Conservation (phyloP, 1,140 invertebrate species). For the Metopolophium dirhodum region DNA sequence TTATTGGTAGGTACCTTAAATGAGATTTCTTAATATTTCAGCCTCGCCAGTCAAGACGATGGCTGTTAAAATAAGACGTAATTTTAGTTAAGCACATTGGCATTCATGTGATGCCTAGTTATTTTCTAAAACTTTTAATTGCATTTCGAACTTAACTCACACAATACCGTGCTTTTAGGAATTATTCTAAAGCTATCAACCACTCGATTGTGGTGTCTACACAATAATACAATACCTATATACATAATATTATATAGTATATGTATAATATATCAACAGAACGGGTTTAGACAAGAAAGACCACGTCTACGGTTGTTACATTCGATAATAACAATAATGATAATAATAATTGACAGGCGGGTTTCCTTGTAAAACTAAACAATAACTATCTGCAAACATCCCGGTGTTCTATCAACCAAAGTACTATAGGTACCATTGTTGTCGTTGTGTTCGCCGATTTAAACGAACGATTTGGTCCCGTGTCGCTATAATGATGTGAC, state of each 20-base stretch:
- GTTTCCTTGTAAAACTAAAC: background rate
- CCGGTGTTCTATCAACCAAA: background rate
- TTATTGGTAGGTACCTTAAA: background rate
- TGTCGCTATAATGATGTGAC: background rate
- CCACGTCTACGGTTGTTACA: background rate
- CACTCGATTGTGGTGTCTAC: background rate
- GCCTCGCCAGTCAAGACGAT: background rate
- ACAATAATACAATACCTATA: background rate
- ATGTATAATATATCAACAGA: background rate
- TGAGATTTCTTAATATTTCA: background rate
- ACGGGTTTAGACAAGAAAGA: background rate
- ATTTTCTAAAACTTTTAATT: conserved; percentile 22
- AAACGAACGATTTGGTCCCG: background rate
- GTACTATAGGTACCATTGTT: background rate
- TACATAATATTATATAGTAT: too few species aligned
- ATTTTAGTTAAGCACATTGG: background rate
- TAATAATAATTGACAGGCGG: background rate
- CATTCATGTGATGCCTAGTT: background rate
- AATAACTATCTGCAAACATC: background rate
- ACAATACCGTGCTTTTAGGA: background rate
- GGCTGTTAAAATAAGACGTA: background rate
- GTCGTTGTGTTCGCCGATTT: background rate
- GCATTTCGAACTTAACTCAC: background rate
- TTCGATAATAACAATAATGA: background rate
- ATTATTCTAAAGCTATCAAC: background rate